Evolutionary conservation across 2,113 vertebrate species (phyloP), one percentile per base, ranked within the genome.

Genomic region (Glaucomys volans): DNA sequence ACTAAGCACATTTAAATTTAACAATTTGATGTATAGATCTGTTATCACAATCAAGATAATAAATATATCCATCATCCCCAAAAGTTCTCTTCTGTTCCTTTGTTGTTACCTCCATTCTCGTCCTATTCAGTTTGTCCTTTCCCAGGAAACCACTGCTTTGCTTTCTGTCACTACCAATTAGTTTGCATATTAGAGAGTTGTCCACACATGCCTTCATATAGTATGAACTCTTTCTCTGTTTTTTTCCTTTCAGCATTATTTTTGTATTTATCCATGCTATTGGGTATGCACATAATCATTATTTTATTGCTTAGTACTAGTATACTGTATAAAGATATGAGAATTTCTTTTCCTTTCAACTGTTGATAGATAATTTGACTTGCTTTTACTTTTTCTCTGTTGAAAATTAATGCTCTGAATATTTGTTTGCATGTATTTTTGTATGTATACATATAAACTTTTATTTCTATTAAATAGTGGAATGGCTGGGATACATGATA

Each of bases 331-430:
- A 62, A 35, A 79, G 74, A 57, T 76, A 82, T 82, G 17, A 72
- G 64, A 71, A 35, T 94, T 90, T 85, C 81, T 93, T 84, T 93
- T 64, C 42, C 22, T 86, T 87, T 82, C 67, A 57, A 66, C 37
- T 92, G 9, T 87, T 74, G 40, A 52, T 80, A 72, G 32, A 47
- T 85, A 57, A 62, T 50, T 81, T 72, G 22, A 69, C 52, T 57
- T 75, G n/a, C 62, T 75, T 79, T 69, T 22, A 50, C 52, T 91
- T 85, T 64, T 80, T 80, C 84, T 22, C 28, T 57, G 66, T 87
- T 72, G 24, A 22, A 91, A 54, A 90, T 90, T 83, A 85, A 77
- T 85, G 26, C n/a, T 86, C 62, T 64, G 64, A 64, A 66, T n/a
- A 64, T 95, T 76, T 86, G 14, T 80, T 62, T 24, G 54, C 54